Conservation (phyloP, 2,113 vertebrate species). For the Marmota flaviventris region DNA sequence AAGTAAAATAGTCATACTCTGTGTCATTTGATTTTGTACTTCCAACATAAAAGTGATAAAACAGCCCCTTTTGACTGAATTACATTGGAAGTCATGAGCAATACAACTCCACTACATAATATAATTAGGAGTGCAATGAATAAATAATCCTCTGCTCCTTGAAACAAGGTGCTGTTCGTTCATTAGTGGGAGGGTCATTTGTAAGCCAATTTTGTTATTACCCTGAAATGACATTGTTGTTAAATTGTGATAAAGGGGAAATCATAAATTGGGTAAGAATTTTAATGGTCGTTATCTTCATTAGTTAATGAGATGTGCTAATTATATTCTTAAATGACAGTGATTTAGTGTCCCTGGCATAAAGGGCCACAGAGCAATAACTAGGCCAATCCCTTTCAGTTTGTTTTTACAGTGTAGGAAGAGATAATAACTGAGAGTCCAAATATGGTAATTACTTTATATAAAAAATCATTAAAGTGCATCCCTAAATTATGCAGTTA, state of each 20-base stretch:
- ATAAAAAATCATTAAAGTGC: conserved; percentile 30
- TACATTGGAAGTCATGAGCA: conserved; percentile 21
- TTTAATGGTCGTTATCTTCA: conserved; percentile 77
- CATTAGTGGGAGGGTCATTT: conserved; percentile 20
- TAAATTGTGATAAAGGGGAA: conserved; percentile 70
- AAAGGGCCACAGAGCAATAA: conserved; percentile 25
- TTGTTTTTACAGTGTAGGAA: conserved; percentile 16
- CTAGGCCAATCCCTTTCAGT: neutral
- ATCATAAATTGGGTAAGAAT: conserved; percentile 66
- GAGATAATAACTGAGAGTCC: neutral
- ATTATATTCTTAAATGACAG: conserved; percentile 78
- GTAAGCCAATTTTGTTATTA: conserved; percentile 59
- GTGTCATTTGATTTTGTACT: neutral
- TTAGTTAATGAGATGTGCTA: conserved; percentile 78
- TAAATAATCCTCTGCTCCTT: conserved; percentile 14
- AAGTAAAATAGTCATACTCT: neutral
- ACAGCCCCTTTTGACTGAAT: neutral
- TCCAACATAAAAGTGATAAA: neutral
- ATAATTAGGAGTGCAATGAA: neutral
- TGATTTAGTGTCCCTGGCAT: conserved; percentile 67
- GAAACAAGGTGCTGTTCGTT: neutral
- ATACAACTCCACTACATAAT: neutral
- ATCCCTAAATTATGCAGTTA: neutral
- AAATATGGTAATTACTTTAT: neutral
- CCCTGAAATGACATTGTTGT: conserved; percentile 42